phyloP scores from a whole-genome alignment of 2,113 vertebrate species.

The Salvelinus fontinalis region DNA sequence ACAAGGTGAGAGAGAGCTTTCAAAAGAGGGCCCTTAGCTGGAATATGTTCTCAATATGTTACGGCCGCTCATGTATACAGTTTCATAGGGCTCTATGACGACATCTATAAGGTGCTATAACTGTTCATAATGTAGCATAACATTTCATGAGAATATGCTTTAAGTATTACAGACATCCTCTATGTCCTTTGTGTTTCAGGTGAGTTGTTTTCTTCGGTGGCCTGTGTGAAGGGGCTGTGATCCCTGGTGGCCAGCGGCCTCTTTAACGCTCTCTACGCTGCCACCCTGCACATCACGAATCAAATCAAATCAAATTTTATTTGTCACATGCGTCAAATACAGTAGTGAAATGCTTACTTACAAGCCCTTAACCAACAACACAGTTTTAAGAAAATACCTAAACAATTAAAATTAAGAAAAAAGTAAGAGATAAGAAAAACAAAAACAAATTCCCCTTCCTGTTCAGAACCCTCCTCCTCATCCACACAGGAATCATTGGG shows the following conservation, averaged over 20 bases:
- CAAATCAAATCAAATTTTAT: too few species aligned
- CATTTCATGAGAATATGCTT: too few species aligned
- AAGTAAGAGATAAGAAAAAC: too few species aligned
- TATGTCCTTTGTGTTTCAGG: slow-evolving; percentile 68
- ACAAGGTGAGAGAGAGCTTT: slow-evolving; percentile 78
- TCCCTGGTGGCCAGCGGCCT: slow-evolving; percentile 79
- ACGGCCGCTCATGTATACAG: too few species aligned
- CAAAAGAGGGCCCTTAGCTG: too few species aligned
- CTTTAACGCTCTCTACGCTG: slow-evolving; percentile 91
- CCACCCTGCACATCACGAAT: slow-evolving; percentile 87
- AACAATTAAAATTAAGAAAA: too few species aligned
- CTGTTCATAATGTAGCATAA: neutral
- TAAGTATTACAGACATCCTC: neutral
- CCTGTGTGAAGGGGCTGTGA: slow-evolving; percentile 84
- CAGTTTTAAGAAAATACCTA: too few species aligned
- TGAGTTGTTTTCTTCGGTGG: slow-evolving; percentile 87
- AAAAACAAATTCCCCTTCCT: slow-evolving; percentile 81
- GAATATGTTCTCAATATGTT: too few species aligned
- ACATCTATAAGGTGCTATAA: neutral
- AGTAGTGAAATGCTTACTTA: too few species aligned
- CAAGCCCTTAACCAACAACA: too few species aligned
- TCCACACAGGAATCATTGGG: slow-evolving; percentile 87
- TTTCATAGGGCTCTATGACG: too few species aligned
- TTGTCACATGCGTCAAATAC: too few species aligned
- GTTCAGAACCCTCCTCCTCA: slow-evolving; percentile 80